Evolutionary conservation across 2,888 invertebrate genomes (phyloP), one percentile per base, ranked within the genome.

Genomic region (Sphinx pinastri): DNA sequence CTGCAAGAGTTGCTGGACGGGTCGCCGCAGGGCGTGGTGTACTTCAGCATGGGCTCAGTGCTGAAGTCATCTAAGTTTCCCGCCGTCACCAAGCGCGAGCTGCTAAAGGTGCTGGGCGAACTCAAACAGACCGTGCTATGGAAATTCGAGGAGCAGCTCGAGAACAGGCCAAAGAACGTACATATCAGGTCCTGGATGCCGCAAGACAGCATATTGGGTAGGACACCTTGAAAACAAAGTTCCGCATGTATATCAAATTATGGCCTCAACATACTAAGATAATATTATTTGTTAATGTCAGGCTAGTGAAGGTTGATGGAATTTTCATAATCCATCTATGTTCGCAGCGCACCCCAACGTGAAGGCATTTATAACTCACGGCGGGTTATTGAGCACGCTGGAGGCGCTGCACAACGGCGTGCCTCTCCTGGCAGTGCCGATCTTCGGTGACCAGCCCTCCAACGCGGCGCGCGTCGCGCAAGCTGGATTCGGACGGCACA

Each of bases 131-230:
- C 68, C 0, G 92, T 95, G 38, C 81, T 95, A 6, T 95, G 94
- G 94, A 95, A 95, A 78, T 95, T 91, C 68, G 95, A 95, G 71
- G 87, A 86, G 8, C 74, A 86, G 0, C 68, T 94, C 0, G 77
- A 84, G 0, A 84, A 81, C 1, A 75, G 91, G 19, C 93, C 94
- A 0, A 80, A 84, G 68, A 94, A 94, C 68, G 86, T 95, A 0
- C 90, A 92, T 69, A 80, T 94, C 2, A 81, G 85, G 25, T 77
- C 90, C 0, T 95, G 95, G 95, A 81, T 94, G 78, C 95, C 95
- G 0, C 95, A 95, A 74, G 81, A 91, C 14, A 93, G 94, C 74
- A 85, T 95, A 52, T 81, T 95, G 12, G 92, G 95, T 95, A 74
- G 74, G 77, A 47, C 0, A 14, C 12, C 7, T 45, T n/a, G n/a